A percentile compares a stretch with the other conserved stretches of the same genome.
phyloP scores from a whole-genome alignment of 2,113 vertebrate species.

The Amia ocellicauda region DNA sequence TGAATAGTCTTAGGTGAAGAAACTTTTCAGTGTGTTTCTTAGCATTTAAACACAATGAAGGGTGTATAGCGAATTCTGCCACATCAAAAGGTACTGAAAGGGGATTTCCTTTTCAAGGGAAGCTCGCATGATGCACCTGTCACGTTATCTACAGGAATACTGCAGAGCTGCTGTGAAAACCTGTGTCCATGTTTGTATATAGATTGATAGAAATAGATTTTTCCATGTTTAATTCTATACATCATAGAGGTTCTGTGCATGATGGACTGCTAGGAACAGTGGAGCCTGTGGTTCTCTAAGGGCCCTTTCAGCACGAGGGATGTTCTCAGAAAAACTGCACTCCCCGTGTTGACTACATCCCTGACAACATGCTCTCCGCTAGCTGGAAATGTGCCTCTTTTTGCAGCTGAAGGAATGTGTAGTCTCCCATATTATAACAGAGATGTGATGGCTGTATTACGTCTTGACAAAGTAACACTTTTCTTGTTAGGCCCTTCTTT shows the following conservation, averaged over 20 bases:
- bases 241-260: constrained; percentile 54
- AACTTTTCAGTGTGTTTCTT: too few relatives aligned
- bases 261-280: constrained; percentile 47
- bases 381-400: constrained; percentile 41
- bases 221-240: constrained; percentile 42
- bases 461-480: constrained; percentile 33
- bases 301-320: constrained; percentile 43
- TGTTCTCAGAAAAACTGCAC: constrained; percentile 20
- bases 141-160: too few relatives aligned
- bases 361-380: constrained; percentile 45
- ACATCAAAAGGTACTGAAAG: too few relatives aligned
- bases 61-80: too few relatives aligned
- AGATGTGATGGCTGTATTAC: constrained; percentile 48
- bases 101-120: too few relatives aligned
- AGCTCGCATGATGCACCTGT: too few relatives aligned
- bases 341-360: constrained; percentile 4
- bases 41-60: too few relatives aligned
- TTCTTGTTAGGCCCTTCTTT: constrained; percentile 39
- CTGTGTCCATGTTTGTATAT: neutral
- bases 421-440: constrained; percentile 29
- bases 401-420: constrained; percentile 47
- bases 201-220: constrained; percentile 22
- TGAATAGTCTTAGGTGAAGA: too few relatives aligned
- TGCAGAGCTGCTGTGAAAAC: too few relatives aligned
- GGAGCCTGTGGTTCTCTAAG: constrained; percentile 48